These are phyloP conservation scores for Penaeus chinensis DNA, from an alignment of 1,140 invertebrate genomes.

Conservation along the genomic window DNA sequence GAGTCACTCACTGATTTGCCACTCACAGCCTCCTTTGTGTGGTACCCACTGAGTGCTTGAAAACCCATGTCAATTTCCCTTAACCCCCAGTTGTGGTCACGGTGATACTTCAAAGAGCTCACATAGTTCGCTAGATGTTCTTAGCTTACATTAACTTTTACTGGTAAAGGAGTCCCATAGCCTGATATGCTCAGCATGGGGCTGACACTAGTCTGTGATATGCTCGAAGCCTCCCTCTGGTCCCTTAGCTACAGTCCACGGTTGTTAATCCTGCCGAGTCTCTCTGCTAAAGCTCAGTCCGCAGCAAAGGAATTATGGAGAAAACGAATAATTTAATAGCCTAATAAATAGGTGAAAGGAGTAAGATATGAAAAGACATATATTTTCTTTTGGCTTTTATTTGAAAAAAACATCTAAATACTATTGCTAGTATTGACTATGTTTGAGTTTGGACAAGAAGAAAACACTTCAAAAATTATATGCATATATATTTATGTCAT, in stretches of 20 bases:
- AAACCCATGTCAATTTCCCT: neutral
- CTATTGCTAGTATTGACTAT: no score
- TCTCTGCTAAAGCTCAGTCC: no score
- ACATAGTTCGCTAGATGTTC: slow-evolving; percentile 40
- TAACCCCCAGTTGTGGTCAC: slow-evolving; percentile 21
- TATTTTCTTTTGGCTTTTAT: no score
- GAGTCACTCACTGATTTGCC: neutral
- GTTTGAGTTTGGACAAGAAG: no score
- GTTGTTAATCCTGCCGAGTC: slow-evolving; percentile 33
- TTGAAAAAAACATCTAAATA: no score
- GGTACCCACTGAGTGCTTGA: neutral
- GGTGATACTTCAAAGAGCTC: slow-evolving; percentile 25
- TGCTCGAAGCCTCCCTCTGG: slow-evolving; percentile 50
- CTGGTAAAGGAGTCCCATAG: slow-evolving; percentile 41
- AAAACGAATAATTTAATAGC: no score
- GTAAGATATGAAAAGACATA: no score
- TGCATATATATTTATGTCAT: neutral
- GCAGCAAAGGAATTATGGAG: no score
- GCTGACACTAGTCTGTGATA: slow-evolving; percentile 54
- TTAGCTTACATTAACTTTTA: slow-evolving; percentile 43
- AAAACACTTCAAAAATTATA: no score
- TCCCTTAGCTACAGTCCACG: slow-evolving; percentile 39
- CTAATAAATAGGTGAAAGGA: no score
- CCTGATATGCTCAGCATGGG: slow-evolving; percentile 49
- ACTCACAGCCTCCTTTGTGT: neutral